phyloP scores from a whole-genome alignment of 64 coral and sea anemone species.

The Pocillopora damicornis region DNA sequence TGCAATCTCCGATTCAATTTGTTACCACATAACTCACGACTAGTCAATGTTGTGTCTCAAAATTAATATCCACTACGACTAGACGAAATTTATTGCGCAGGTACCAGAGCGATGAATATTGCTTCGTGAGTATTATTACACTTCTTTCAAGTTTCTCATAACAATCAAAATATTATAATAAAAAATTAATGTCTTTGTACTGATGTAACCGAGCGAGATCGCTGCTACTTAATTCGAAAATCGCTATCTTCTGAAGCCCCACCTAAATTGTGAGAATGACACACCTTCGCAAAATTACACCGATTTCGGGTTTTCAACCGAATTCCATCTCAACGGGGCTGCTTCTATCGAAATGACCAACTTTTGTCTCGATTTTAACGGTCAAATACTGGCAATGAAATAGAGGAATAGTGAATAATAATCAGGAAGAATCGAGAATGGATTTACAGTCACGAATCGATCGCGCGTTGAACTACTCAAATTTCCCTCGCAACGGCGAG shows the following conservation, averaged over 20 bases:
- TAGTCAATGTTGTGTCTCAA: neutral
- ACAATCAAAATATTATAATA: conserved; percentile 79
- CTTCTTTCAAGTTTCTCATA: conserved; percentile 37
- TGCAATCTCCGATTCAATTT: neutral
- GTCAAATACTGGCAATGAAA: neutral
- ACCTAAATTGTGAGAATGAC: conserved; percentile 56
- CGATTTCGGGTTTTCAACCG: conserved; percentile 30
- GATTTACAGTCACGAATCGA: conserved; percentile 20
- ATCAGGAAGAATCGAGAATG: conserved; percentile 18
- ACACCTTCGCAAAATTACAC: conserved; percentile 56
- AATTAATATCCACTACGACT: neutral
- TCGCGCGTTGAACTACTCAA: conserved; percentile 5
- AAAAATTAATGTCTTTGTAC: conserved; percentile 79
- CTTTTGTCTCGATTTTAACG: conserved; percentile 8
- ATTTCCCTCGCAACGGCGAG: conserved; percentile 22
- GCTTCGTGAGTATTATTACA: conserved; percentile 37
- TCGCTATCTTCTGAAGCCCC: conserved; percentile 27
- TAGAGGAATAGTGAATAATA: conserved; percentile 23
- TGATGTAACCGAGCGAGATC: conserved; percentile 48
- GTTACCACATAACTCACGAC: neutral
- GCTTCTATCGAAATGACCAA: conserved; percentile 6
- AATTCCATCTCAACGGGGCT: conserved; percentile 38
- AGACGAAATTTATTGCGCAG: too few species aligned
- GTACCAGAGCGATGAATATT: neutral
- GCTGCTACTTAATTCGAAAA: conserved; percentile 25